A percentile compares a stretch with the other conserved stretches of the same genome.
Evolutionary conservation across 2,797 vertebrate species (phyloP).

Genomic region (Malurus splendens): DNA sequence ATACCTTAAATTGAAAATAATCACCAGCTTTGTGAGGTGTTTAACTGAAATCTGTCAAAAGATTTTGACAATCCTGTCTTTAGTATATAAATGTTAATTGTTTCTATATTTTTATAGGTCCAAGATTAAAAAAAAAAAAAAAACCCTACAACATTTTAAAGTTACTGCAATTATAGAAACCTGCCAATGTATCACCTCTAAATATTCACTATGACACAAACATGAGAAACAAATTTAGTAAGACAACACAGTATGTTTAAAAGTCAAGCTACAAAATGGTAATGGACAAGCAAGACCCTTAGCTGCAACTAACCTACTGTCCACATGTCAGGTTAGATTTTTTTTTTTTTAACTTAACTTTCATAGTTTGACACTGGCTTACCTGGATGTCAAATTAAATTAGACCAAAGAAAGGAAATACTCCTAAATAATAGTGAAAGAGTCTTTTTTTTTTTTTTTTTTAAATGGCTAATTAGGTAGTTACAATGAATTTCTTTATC

Average conservation of each 20-base stretch:
- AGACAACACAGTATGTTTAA: not conserved
- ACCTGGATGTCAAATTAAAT: slow-evolving; percentile 29
- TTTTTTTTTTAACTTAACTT: not conserved
- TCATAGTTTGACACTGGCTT: slow-evolving; percentile 24
- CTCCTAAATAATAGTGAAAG: not conserved
- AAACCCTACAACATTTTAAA: not conserved
- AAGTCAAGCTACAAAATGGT: slow-evolving; percentile 18
- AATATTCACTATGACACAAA: not conserved
- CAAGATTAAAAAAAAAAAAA: not conserved
- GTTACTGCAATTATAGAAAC: not conserved
- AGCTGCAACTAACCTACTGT: slow-evolving; percentile 1
- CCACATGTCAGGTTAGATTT: not conserved
- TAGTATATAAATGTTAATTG: not conserved
- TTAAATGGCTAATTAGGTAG: not conserved
- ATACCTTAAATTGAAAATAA: not conserved
- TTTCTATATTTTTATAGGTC: not conserved
- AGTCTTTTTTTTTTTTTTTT: not conserved
- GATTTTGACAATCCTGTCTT: not conserved
- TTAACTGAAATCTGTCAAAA: not conserved
- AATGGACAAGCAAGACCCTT: slow-evolving; percentile 6
- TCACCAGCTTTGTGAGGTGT: rapidly evolving
- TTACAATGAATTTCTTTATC: not conserved
- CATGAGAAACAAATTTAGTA: not conserved
- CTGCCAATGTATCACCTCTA: not conserved
- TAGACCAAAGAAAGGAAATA: not conserved